Evolutionary conservation across 2,113 vertebrate species (phyloP).

Genomic region (Cottus gobio): DNA sequence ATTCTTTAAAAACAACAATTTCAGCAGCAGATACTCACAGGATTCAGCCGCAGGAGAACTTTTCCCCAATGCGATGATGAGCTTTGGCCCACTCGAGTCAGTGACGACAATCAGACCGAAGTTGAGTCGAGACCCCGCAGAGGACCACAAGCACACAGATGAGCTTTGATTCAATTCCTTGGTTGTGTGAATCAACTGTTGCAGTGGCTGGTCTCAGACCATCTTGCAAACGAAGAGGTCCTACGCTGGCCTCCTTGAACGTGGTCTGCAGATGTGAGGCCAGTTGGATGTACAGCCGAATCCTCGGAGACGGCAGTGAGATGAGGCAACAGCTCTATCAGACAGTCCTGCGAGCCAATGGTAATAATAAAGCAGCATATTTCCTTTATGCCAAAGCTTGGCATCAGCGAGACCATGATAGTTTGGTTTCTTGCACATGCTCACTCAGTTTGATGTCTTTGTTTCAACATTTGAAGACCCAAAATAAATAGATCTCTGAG

Average conservation of each 20-base stretch:
- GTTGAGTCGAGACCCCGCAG: background rate
- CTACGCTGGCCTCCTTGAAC: no score
- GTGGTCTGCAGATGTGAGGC: no score
- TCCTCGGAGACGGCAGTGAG: no score
- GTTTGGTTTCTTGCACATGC: background rate
- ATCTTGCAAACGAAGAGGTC: no score
- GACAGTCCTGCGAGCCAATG: no score
- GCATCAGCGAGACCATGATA: background rate
- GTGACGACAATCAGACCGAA: background rate
- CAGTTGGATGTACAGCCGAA: no score
- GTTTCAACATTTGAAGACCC: constrained; percentile 7
- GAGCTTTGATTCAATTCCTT: background rate
- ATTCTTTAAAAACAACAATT: background rate
- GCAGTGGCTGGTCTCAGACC: no score
- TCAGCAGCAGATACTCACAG: no score
- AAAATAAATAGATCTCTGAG: background rate
- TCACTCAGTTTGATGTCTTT: background rate
- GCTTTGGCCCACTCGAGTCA: no score
- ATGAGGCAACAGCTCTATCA: no score
- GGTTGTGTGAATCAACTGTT: background rate
- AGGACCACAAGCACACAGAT: background rate
- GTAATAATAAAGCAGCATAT: no score
- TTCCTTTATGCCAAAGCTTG: no score
- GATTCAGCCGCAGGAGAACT: background rate
- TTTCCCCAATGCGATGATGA: background rate